Conservation (phyloP, 2,113 vertebrate species). For the Burhinus bistriatus region DNA sequence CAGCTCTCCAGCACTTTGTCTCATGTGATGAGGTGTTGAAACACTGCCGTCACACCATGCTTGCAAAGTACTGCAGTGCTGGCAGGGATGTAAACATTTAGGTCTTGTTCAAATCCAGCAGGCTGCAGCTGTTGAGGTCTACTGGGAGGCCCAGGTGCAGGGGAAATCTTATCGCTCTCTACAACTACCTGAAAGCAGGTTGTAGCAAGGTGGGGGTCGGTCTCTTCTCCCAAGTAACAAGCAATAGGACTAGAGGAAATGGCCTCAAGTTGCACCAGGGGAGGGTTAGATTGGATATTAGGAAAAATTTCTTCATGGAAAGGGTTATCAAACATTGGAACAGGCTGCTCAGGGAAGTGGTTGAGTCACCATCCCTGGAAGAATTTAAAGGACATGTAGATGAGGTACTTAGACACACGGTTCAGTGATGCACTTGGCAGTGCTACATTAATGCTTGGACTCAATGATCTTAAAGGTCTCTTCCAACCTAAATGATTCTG, state of each 20-base stretch:
- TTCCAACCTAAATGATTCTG: neutral
- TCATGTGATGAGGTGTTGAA: rapidly evolving
- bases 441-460: neutral
- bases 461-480: neutral
- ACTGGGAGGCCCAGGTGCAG: neutral
- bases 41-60: rapidly evolving
- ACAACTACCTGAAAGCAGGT: neutral
- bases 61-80: rapidly evolving
- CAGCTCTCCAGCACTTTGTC: neutral
- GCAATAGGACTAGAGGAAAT: neutral
- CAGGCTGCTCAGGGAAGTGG: neutral
- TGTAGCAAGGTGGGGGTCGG: too few species aligned
- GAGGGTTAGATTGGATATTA: neutral
- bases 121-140: neutral
- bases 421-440: neutral
- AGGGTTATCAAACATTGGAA: neutral
- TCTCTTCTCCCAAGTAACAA: neutral
- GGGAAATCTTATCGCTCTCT: neutral
- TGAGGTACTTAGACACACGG: neutral
- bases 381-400: neutral
- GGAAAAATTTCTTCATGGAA: neutral
- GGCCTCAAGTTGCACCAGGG: neutral
- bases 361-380: neutral
- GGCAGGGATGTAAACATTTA: neutral
- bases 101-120: neutral